Evolutionary conservation across 1,140 invertebrate genomes (phyloP), one percentile per base, ranked within the genome.

Genomic region (Tetramorium alpestre): DNA sequence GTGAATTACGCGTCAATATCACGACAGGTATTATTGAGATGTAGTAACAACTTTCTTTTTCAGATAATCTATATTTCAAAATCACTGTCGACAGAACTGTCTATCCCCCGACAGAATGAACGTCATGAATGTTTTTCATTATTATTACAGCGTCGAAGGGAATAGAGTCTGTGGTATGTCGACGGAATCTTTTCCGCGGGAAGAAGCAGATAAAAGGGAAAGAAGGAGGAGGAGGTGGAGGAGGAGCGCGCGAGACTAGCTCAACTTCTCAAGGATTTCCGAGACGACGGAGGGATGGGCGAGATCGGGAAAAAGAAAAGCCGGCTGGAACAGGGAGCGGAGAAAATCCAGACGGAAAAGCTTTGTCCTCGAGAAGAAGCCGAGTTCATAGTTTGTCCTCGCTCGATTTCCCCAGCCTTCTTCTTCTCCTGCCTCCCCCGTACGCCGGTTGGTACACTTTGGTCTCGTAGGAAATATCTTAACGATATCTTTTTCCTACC

Each of bases 361-460:
- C 91, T 93, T 93, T 92, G 92, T 93, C 92, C 92, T 91, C 90
- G 89, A 89, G 91, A n/a, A n/a, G n/a, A 90, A 92, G 85, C 88
- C 77, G 62, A 78, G 87, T 91, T 92, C 91, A 88, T 92, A 92
- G 89, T 91, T 93, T 93, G 90, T 88, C 85, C 86, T 92, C 91
- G 91, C 91, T 93, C 92, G 91, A 92, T 92, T 93, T 92, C 88
- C 88, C 88, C 86, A 88, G 72, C 69, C n/a, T n/a, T n/a, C n/a
- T n/a, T n/a, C n/a, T n/a, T n/a, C n/a, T n/a, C n/a, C n/a, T n/a
- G n/a, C n/a, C n/a, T n/a, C n/a, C 51, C n/a, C 6, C 10, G 18
- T 3, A 6, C 80, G 64, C 73, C 67, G 60, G 73, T 73, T 54
- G 82, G 87, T 91, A 92, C 87, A 92, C 89, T 91, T 92, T 85